Evolutionary conservation across 2,888 invertebrate genomes (phyloP).

Genomic region (Adineta ricciae): DNA sequence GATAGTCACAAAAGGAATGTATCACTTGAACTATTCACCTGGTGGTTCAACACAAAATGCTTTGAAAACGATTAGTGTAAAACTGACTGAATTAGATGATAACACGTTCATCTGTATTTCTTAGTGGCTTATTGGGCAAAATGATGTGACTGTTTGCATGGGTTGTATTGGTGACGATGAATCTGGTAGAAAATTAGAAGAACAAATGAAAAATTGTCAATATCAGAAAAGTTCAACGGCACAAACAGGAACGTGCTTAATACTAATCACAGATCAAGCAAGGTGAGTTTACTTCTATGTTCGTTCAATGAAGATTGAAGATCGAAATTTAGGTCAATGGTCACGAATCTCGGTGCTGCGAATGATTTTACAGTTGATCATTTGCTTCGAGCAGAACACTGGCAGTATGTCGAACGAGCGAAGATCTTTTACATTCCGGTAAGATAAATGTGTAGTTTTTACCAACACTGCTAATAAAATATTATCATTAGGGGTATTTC

Average conservation of each 20-base stretch:
- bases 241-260: neutral
- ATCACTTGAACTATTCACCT: neutral
- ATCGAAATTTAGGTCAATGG: neutral
- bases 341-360: neutral
- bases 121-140: neutral
- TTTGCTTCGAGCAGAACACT: neutral
- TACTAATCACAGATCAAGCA: neutral
- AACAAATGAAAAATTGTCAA: neutral
- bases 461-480: neutral
- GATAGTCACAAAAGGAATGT: neutral
- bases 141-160: neutral
- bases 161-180: neutral
- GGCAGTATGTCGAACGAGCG: neutral
- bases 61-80: neutral
- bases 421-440: neutral
- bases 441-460: neutral
- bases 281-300: neutral
- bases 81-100: neutral
- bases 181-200: neutral
- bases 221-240: neutral
- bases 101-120: neutral
- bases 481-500: neutral
- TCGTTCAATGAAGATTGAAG: neutral
- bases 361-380: neutral
- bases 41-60: neutral